Base-by-base conservation (phyloP, 2,113 vertebrate species). In the Malurus cyaneus region DNA sequence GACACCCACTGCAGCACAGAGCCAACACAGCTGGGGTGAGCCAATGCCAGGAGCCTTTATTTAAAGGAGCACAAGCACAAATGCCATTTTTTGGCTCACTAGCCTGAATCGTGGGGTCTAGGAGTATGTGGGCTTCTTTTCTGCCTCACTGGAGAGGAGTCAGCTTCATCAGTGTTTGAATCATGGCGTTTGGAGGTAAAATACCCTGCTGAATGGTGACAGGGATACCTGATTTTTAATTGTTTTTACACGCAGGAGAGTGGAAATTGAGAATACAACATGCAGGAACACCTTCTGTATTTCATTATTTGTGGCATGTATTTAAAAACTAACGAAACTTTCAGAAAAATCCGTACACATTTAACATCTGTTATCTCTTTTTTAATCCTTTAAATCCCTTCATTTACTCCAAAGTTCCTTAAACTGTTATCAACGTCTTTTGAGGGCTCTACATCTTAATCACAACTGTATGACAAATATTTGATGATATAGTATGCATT, bases 361-460 rank as follows among this genome's bases (percentile, higher is more conserved):
- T 93, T 92, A 96, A 97, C 92, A 94, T 91, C 73, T 65, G 54
- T 96, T 97, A 95, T 96, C 81, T 86, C 50, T 44, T 92, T 95
- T 95, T 62, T 97, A 97, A 97, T 95, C 92, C 90, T 93, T 83
- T 94, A 94, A 97, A 94, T 83, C 77, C 90, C 80, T 94, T 88
- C 53, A 95, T 96, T 96, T 95, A 89, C 78, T 82, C 71, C 29
- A 18, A 91, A 89, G 56, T 93, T 91, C 57, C 83, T 78, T 89
- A 93, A 97, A 96, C 64, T 80, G 44, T 92, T 96, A 96, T 96
- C 95, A 93, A 79, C 80, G 59, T 96, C 80, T 97, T 95, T 89
- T 88, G 77, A 95, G 81, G 81, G 62, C 80, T 88, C 95, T 94
- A 91, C 94, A 87, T 93, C 86, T 96, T 94, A 92, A 93, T 96